These are phyloP conservation scores for Emys orbicularis DNA, from an alignment of 2,797 vertebrate genomes.

Conservation along the genomic window DNA sequence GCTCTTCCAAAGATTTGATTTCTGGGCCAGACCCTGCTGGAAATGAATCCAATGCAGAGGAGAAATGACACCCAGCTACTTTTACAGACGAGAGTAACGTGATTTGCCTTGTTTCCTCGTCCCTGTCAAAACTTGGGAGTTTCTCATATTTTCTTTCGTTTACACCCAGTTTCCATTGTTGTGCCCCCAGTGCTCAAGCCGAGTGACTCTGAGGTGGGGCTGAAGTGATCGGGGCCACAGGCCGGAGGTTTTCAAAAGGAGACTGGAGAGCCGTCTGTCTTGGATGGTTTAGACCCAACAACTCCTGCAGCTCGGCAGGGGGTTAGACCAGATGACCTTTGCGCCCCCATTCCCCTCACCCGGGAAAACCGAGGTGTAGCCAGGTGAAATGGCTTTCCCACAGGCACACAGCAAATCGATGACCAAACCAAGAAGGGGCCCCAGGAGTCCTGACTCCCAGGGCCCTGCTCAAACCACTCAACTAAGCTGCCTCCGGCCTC, in stretches of 20 bases:
- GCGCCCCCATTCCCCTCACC: not conserved
- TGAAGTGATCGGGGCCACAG: too few species aligned
- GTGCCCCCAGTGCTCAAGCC: not conserved
- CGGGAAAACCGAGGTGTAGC: not conserved
- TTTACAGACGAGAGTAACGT: rapidly evolving
- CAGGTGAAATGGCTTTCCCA: not conserved
- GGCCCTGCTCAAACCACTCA: not conserved
- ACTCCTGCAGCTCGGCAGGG: too few species aligned
- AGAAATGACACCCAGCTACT: not conserved
- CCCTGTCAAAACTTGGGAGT: not conserved
- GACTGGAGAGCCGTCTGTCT: too few species aligned
- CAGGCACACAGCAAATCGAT: not conserved
- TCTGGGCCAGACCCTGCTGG: not conserved
- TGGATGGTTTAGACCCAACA: too few species aligned
- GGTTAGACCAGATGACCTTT: too few species aligned
- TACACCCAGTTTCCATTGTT: not conserved
- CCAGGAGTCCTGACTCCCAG: not conserved
- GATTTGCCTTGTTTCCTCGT: not conserved
- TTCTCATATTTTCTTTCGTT: not conserved
- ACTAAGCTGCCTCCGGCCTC: not conserved
- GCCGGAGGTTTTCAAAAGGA: too few species aligned
- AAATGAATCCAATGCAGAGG: not conserved
- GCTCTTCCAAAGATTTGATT: not conserved
- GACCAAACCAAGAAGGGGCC: not conserved
- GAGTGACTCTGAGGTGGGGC: not conserved